A percentile compares a stretch with the other conserved stretches of the same genome.
phyloP scores from a whole-genome alignment of 2,797 vertebrate species.

The Tympanoctomys barrerae region DNA sequence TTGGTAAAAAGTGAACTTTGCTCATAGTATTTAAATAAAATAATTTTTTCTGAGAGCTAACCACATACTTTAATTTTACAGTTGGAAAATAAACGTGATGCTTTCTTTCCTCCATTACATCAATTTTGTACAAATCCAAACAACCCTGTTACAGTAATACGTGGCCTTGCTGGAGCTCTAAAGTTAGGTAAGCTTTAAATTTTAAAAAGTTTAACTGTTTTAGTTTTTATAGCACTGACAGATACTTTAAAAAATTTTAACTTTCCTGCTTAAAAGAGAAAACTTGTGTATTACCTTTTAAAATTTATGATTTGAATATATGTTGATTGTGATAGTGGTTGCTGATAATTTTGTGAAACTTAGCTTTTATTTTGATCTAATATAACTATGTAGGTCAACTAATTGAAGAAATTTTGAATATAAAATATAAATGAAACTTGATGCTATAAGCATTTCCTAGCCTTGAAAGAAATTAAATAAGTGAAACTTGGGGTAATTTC shows the following conservation, averaged over 20 bases:
- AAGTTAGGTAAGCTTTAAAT: slow-evolving; percentile 91
- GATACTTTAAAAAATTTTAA: slow-evolving; percentile 24
- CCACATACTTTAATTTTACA: slow-evolving; percentile 88
- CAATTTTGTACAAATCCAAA: slow-evolving; percentile 99
- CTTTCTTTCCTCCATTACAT: slow-evolving; percentile 98
- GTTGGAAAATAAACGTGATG: slow-evolving; percentile 99
- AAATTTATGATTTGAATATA: slow-evolving; percentile 7
- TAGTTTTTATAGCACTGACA: slow-evolving; percentile 39
- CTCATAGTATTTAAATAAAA: slow-evolving; percentile 63
- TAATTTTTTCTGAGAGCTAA: slow-evolving; percentile 75
- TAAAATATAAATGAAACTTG: slow-evolving; percentile 41
- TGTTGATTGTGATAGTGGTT: neutral
- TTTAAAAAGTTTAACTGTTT: slow-evolving; percentile 28
- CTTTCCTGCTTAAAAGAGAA: neutral
- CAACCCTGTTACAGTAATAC: slow-evolving; percentile 99
- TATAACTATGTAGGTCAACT: slow-evolving; percentile 20
- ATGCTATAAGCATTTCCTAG: slow-evolving; percentile 33
- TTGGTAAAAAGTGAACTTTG: slow-evolving; percentile 12
- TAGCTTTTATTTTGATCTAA: slow-evolving; percentile 50
- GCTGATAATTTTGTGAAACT: slow-evolving; percentile 1
- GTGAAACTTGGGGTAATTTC: slow-evolving; percentile 32
- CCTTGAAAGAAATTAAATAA: slow-evolving; percentile 41
- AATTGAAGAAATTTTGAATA: slow-evolving; percentile 28
- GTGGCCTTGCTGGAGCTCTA: slow-evolving; percentile 99
- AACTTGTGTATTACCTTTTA: neutral